Evolutionary conservation across 2,888 invertebrate species (phyloP).

Genomic region (Tachina lurida): DNA sequence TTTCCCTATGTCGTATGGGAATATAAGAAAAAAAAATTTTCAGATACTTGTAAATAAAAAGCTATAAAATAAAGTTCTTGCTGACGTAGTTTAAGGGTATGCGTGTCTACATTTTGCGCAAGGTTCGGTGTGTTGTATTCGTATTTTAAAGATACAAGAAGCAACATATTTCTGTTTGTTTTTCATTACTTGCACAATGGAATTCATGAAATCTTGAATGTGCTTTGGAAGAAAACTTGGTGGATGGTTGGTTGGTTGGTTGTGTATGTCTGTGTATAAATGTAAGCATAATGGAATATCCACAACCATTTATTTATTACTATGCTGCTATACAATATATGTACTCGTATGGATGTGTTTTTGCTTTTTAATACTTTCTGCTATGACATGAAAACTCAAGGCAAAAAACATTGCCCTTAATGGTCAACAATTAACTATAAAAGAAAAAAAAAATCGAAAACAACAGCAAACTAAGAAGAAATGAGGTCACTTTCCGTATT

Average conservation of each 20-base stretch:
- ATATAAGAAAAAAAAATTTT: background rate
- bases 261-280: background rate
- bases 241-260: conserved; percentile 4
- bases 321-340: conserved; percentile 21
- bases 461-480: conserved; percentile 40
- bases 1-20: background rate
- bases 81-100: background rate
- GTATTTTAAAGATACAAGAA: conserved; percentile 13
- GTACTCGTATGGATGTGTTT: background rate
- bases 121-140: background rate
- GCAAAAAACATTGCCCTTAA: conserved; percentile 77
- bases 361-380: conserved; percentile 1
- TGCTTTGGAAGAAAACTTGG: conserved; percentile 20
- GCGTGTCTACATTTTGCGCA: conserved; percentile 41
- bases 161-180: conserved; percentile 35
- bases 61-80: background rate
- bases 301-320: conserved; percentile 33
- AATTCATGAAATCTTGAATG: conserved; percentile 8
- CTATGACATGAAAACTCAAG: conserved; percentile 69
- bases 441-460: conserved; percentile 32
- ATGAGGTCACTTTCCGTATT: conserved; percentile 69
- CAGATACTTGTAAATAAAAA: background rate
- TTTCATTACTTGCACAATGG: conserved; percentile 25
- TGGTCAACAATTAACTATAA: conserved; percentile 74
- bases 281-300: background rate